These are phyloP conservation scores for Carassius carassius DNA, from an alignment of 2,113 vertebrate genomes.

Conservation along the genomic window DNA sequence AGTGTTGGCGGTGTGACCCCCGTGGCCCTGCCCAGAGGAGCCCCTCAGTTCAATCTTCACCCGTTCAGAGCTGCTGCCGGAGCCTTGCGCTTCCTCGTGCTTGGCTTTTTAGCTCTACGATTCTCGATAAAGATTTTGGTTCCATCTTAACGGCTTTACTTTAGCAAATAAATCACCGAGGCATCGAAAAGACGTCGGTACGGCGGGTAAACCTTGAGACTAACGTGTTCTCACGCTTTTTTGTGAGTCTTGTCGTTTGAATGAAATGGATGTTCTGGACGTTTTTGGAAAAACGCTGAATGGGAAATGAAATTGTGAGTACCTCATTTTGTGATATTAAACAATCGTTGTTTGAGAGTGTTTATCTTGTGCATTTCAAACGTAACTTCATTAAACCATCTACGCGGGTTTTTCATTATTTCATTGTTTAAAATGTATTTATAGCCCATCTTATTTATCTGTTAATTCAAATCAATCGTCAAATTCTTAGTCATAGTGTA, in stretches of 20 bases:
- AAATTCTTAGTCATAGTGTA: neutral
- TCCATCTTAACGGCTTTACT: neutral
- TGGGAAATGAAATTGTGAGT: conserved; percentile 20
- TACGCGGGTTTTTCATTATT: neutral
- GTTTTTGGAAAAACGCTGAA: neutral
- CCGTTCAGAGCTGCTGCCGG: conserved; percentile 20
- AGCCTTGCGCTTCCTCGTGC: conserved; percentile 19
- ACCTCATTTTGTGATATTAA: neutral
- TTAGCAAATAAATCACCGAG: neutral
- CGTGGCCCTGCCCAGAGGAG: conserved; percentile 62
- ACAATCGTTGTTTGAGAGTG: neutral
- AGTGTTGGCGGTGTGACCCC: conserved; percentile 70
- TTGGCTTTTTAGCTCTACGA: neutral
- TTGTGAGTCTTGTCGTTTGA: neutral
- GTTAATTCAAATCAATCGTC: neutral
- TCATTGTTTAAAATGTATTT: neutral
- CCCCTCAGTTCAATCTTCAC: conserved; percentile 46
- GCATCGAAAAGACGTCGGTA: neutral
- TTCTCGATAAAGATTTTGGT: neutral
- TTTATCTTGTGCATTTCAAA: neutral
- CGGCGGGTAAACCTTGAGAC: conserved; percentile 3
- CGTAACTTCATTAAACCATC: neutral
- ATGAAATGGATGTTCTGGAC: conserved; percentile 27
- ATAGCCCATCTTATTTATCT: neutral
- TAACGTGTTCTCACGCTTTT: neutral